A percentile compares a stretch with the other conserved stretches of the same genome.
Evolutionary conservation across 2,888 invertebrate genomes (phyloP).

Genomic region (Drosophila meridionalis): DNA sequence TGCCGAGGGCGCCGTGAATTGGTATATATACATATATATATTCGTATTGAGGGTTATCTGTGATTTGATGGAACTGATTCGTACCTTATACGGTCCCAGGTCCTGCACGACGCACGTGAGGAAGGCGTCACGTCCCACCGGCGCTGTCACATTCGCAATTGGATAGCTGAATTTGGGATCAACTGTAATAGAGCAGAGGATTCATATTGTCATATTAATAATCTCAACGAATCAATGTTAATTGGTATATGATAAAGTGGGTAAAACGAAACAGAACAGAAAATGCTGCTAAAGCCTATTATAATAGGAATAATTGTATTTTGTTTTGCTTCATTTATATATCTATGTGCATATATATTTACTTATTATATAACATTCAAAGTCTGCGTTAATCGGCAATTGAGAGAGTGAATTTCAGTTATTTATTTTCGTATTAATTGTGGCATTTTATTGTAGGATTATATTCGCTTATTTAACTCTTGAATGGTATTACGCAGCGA

Average conservation of each 20-base stretch:
- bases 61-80: conserved; percentile 63
- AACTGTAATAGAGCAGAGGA: conserved; percentile 85
- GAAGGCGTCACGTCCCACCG: conserved; percentile 89
- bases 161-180: conserved; percentile 89
- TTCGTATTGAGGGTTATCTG: conserved; percentile 7
- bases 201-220: conserved; percentile 44
- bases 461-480: neutral
- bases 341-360: neutral
- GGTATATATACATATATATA: neutral
- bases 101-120: conserved; percentile 89
- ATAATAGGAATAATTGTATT: conserved; percentile 7
- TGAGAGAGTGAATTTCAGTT: neutral
- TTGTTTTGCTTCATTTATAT: conserved; percentile 4
- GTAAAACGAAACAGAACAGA: neutral
- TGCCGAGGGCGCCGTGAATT: neutral
- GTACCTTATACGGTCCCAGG: conserved; percentile 89
- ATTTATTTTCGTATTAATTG: conserved; percentile 7
- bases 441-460: neutral
- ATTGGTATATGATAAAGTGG: conserved; percentile 35
- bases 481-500: neutral
- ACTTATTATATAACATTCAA: neutral
- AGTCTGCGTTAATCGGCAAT: conserved; percentile 2
- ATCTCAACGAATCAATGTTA: conserved; percentile 35
- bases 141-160: conserved; percentile 89
- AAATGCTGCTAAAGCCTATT: neutral